A percentile compares a stretch with the other conserved stretches of the same genome.
These are phyloP conservation scores for Aspidapion aeneum DNA, from an alignment of 2,888 invertebrate species.

Conservation along the genomic window DNA sequence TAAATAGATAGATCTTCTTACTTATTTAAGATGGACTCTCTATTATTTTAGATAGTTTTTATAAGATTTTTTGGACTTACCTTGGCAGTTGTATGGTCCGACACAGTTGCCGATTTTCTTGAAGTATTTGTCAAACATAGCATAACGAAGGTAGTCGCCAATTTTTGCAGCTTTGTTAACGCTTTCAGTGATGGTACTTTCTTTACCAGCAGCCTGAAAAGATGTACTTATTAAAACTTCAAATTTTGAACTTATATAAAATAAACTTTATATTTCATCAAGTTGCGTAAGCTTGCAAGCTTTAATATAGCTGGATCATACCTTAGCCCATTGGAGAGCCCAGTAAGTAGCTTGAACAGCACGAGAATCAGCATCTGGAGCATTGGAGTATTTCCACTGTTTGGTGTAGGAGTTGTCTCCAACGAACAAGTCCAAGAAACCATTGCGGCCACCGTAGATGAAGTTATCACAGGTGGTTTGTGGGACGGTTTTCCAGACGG, in stretches of 20 bases:
- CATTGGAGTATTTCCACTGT: constrained; percentile 32
- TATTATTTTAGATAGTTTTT: too few relatives aligned
- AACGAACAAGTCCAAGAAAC: constrained; percentile 28
- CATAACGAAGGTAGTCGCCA: constrained; percentile 31
- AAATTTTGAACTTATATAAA: too few relatives aligned
- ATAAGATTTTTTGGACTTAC: too few relatives aligned
- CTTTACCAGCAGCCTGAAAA: constrained; percentile 25
- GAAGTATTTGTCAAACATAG: constrained; percentile 33
- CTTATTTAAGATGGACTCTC: too few relatives aligned
- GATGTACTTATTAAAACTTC: too few relatives aligned
- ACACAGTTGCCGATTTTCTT: constrained; percentile 32
- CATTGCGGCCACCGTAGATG: constrained; percentile 29
- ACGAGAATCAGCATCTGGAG: constrained; percentile 27
- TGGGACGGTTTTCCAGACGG: constrained; percentile 33
- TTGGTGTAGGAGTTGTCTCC: constrained; percentile 30
- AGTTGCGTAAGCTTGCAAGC: too few relatives aligned
- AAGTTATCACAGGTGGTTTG: constrained; percentile 32
- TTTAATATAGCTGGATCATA: too few relatives aligned
- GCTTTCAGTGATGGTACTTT: constrained; percentile 20
- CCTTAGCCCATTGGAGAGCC: constrained; percentile 30
- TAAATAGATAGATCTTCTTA: too few relatives aligned
- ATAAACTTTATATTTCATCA: too few relatives aligned
- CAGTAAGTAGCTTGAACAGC: constrained; percentile 32
- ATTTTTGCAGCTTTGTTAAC: constrained; percentile 29
- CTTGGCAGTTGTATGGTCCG: constrained; percentile 24